These are phyloP conservation scores for Acestrorhynchus altus DNA, from an alignment of 2,797 vertebrate genomes.

Conservation along the genomic window DNA sequence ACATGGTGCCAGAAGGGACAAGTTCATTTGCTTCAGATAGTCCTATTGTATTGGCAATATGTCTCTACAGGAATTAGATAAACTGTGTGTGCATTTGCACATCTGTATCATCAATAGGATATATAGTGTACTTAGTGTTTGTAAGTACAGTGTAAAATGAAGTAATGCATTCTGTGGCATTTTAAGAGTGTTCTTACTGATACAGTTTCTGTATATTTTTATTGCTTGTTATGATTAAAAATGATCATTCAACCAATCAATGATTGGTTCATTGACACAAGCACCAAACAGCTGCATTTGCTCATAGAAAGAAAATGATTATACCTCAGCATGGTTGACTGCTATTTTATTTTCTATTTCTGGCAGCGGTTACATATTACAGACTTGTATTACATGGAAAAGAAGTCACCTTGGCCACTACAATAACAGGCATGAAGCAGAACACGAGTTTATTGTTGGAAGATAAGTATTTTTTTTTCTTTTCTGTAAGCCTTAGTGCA, in stretches of 20 bases:
- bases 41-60: too few species aligned
- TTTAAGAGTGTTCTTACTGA: too few species aligned
- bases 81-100: too few species aligned
- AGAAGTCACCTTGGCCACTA: neutral
- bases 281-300: neutral
- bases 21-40: too few species aligned
- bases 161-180: too few species aligned
- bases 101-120: too few species aligned
- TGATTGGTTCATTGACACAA: slow-evolving; percentile 20
- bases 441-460: neutral
- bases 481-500: slow-evolving; percentile 17
- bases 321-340: neutral
- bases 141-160: too few species aligned
- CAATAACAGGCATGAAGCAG: neutral
- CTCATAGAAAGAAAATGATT: neutral
- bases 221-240: neutral
- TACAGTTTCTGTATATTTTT: too few species aligned
- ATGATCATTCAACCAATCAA: slow-evolving; percentile 37
- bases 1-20: too few species aligned
- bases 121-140: too few species aligned
- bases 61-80: too few species aligned
- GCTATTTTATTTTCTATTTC: neutral
- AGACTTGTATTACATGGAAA: neutral
- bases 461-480: slow-evolving; percentile 7
- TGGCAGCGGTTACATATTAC: neutral